Percentiles rank a stretch among this genome's conserved stretches.
Conservation (phyloP, 2,113 vertebrate genomes). For the Grus americana region DNA sequence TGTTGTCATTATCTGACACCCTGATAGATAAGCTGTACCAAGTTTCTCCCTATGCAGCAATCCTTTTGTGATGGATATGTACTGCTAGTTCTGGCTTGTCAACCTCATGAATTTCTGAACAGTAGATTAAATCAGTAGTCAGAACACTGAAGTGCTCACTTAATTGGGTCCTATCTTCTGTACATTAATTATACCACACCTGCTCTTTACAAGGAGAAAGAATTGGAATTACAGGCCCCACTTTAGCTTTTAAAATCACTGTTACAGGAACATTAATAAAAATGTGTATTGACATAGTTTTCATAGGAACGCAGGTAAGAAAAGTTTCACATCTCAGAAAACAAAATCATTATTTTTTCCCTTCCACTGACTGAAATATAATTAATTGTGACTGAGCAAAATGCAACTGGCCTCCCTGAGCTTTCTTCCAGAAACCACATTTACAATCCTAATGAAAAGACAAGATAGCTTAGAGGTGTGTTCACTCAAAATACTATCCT, state of each 20-base stretch:
- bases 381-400: not conserved
- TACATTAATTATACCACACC: not conserved
- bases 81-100: not conserved
- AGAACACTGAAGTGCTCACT: not conserved
- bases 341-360: not conserved
- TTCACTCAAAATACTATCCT: not conserved
- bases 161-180: not conserved
- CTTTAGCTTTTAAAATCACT: not conserved
- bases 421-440: not conserved
- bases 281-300: not conserved
- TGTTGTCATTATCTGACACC: accelerated
- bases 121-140: not conserved
- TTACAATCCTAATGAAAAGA: not conserved
- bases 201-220: not conserved
- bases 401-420: not conserved
- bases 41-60: not conserved
- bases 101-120: not conserved
- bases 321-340: not conserved
- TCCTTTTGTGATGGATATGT: not conserved
- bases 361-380: not conserved
- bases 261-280: not conserved
- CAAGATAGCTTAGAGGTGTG: not conserved
- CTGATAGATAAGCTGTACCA: not conserved
- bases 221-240: not conserved
- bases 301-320: not conserved